A percentile compares a stretch with the other conserved stretches of the same genome.
These are phyloP conservation scores for Erpornis zantholeuca DNA, from an alignment of 2,113 vertebrate genomes.

Conservation along the genomic window DNA sequence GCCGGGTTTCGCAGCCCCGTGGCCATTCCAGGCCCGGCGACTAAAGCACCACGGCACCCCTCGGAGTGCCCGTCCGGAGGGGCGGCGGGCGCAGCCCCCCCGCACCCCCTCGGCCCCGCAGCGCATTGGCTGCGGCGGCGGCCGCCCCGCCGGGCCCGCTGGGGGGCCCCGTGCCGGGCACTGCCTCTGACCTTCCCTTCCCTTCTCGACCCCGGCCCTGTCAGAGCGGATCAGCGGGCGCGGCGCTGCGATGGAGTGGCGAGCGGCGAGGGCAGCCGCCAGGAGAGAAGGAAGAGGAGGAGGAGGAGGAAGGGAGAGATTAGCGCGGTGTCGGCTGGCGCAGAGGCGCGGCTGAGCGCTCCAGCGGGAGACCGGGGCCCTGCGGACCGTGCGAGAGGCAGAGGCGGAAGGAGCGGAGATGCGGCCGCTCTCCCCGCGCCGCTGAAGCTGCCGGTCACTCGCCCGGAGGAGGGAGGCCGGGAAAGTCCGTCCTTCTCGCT, in stretches of 20 bases:
- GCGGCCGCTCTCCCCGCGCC: neutral
- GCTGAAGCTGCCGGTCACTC: neutral
- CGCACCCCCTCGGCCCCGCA: neutral
- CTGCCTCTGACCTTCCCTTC: neutral
- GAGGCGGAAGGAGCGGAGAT: neutral
- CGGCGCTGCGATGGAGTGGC: constrained; percentile 43
- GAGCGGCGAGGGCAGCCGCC: neutral
- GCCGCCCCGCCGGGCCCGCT: neutral
- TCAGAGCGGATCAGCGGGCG: neutral
- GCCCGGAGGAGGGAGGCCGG: neutral
- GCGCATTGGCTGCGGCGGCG: neutral
- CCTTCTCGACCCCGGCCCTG: neutral
- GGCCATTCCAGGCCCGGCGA: neutral
- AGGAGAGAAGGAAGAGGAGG: constrained; percentile 5
- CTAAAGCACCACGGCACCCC: fast-evolving
- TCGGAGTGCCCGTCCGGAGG: neutral
- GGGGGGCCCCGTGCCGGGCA: neutral
- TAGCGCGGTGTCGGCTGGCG: constrained; percentile 15
- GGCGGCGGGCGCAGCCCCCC: neutral
- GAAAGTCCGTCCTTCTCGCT: neutral
- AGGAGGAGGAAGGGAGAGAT: constrained; percentile 24
- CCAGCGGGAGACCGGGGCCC: constrained; percentile 3
- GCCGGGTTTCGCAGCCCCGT: neutral
- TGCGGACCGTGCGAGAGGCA: neutral
- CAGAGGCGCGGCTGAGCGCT: constrained; percentile 46